Evolutionary conservation across 2,797 vertebrate species (phyloP).

Genomic region (Melanotaenia pygmaea): DNA sequence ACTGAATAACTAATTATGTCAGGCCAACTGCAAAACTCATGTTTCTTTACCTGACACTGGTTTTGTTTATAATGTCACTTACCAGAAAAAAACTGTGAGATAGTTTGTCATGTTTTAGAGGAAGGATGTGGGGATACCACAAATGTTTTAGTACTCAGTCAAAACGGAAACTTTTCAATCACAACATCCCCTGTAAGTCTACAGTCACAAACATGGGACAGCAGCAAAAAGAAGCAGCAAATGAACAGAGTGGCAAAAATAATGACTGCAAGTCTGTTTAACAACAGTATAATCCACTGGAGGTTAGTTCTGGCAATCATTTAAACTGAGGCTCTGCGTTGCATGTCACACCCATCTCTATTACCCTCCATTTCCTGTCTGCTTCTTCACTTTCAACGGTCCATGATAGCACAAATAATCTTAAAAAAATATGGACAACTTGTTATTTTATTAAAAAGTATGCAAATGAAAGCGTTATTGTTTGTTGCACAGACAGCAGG

Average conservation of each 20-base stretch:
- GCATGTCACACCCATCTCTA: background rate
- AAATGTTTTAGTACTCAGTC: constrained; percentile 16
- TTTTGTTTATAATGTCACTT: constrained; percentile 17
- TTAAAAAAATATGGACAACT: constrained; percentile 1
- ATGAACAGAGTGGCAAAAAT: background rate
- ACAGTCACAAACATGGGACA: constrained; percentile 6
- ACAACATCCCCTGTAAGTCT: background rate
- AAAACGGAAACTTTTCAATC: constrained; percentile 25
- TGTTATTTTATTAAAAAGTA: constrained; percentile 8
- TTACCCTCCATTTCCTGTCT: background rate
- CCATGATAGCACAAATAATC: background rate
- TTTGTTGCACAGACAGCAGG: constrained; percentile 15
- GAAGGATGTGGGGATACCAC: constrained; percentile 43
- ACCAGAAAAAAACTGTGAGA: background rate
- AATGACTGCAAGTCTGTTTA: background rate
- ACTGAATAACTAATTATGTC: background rate
- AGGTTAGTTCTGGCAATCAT: background rate
- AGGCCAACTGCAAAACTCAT: background rate
- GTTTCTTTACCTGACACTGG: background rate
- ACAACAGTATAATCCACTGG: background rate
- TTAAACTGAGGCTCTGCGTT: background rate
- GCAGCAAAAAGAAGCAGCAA: constrained; percentile 2
- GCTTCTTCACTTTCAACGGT: background rate
- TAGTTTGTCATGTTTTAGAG: constrained; percentile 8
- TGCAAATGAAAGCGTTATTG: constrained; percentile 6